Evolutionary conservation across 2,888 invertebrate genomes (phyloP).

Genomic region (Tenthredo livida): DNA sequence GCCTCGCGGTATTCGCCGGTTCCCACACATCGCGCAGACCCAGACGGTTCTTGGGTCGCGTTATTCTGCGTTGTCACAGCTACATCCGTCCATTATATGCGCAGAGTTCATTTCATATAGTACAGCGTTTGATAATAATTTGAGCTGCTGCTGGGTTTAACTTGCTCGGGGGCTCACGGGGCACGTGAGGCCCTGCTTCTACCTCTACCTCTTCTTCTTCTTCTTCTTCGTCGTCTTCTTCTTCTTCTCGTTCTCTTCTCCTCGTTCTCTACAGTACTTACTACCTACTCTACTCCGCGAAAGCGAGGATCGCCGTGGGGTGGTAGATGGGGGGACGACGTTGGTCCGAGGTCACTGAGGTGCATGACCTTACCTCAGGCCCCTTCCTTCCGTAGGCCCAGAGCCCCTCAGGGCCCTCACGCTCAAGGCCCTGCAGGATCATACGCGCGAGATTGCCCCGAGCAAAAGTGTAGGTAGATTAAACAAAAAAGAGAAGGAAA

Average conservation of each 20-base stretch:
- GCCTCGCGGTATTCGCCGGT: slow-evolving; percentile 52
- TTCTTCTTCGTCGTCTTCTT: slow-evolving; percentile 17
- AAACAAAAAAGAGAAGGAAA: background rate
- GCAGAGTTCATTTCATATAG: slow-evolving; percentile 58
- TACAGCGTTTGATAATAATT: slow-evolving; percentile 67
- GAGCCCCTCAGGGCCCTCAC: slow-evolving; percentile 51
- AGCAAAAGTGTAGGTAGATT: background rate
- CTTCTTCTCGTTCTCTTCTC: slow-evolving; percentile 39
- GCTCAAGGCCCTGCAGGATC: slow-evolving; percentile 67
- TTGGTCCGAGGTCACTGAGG: slow-evolving; percentile 77
- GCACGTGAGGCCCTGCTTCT: slow-evolving; percentile 57
- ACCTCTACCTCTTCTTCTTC: slow-evolving; percentile 43
- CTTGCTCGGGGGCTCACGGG: slow-evolving; percentile 44
- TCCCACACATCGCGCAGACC: slow-evolving; percentile 62
- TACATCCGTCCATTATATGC: slow-evolving; percentile 69
- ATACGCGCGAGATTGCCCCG: slow-evolving; percentile 57
- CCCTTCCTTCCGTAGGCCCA: slow-evolving; percentile 75
- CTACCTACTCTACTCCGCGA: slow-evolving; percentile 48
- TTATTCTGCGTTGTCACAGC: slow-evolving; percentile 65
- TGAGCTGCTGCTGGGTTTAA: slow-evolving; percentile 51
- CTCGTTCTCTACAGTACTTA: background rate
- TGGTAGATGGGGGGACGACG: slow-evolving; percentile 62
- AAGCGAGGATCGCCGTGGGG: slow-evolving; percentile 54
- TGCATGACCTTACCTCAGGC: slow-evolving; percentile 77
- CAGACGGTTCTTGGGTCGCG: slow-evolving; percentile 45